phyloP scores from a whole-genome alignment of 2,888 invertebrate genomes.

The Hyposoter didymator region DNA sequence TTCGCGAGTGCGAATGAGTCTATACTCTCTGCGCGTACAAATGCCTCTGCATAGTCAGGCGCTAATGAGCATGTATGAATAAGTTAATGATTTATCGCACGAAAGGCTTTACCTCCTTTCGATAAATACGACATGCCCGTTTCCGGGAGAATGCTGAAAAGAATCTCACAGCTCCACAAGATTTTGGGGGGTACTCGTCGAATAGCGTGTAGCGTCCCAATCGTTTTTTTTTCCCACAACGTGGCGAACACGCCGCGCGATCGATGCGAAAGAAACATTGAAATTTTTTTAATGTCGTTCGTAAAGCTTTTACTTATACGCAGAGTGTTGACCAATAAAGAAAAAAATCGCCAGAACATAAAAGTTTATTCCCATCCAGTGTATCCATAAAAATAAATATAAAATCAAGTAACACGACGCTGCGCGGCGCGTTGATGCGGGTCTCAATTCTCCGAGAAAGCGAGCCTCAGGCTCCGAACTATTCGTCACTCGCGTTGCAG shows the following conservation, averaged over 20 bases:
- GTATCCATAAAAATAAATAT: not conserved
- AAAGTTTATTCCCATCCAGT: not conserved
- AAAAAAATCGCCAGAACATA: not conserved
- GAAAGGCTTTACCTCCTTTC: not conserved
- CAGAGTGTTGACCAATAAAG: not conserved
- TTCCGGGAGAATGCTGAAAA: not conserved
- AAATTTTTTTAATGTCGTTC: not conserved
- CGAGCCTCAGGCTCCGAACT: slow-evolving; percentile 10
- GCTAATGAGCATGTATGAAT: not conserved
- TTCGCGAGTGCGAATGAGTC: not conserved
- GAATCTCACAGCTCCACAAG: not conserved
- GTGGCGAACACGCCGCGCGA: slow-evolving; percentile 39
- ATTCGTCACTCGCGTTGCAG: slow-evolving; percentile 31
- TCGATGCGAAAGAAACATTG: slow-evolving; percentile 25
- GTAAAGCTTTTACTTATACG: not conserved
- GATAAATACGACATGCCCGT: not conserved
- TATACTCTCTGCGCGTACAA: not conserved
- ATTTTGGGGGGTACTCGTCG: not conserved
- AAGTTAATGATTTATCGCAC: not conserved
- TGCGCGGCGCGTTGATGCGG: slow-evolving; percentile 11
- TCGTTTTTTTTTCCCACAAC: slow-evolving; percentile 14
- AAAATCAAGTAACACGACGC: not conserved
- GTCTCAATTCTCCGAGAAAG: slow-evolving; percentile 17
- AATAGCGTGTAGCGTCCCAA: slow-evolving; percentile 8
- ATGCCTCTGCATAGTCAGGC: not conserved